Conservation (phyloP, 2,888 invertebrate genomes). For the Bibio marci region DNA sequence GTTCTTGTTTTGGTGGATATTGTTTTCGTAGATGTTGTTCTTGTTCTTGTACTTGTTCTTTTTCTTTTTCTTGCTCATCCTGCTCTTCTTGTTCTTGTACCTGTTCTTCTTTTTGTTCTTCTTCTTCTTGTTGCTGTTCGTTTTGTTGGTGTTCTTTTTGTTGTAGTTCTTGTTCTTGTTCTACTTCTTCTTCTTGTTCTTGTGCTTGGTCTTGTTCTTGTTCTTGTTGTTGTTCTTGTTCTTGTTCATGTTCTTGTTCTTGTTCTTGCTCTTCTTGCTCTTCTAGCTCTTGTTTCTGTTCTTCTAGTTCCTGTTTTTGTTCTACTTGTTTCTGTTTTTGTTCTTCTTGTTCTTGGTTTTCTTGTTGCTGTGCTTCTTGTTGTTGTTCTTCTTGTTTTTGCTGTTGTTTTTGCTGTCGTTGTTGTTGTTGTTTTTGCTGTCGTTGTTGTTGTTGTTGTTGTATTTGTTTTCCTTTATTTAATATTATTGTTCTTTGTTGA, state of each 20-base stretch:
- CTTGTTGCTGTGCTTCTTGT: background rate
- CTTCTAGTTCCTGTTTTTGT: slow-evolving; percentile 1
- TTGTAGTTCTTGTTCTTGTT: too few species aligned
- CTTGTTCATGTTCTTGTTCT: background rate
- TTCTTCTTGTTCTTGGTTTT: background rate
- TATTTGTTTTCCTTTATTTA: background rate
- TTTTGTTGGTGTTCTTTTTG: too few species aligned
- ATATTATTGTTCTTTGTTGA: too few species aligned
- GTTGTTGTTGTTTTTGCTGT: too few species aligned
- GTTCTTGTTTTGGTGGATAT: background rate
- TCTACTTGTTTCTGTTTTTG: background rate
- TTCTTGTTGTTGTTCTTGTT: background rate
- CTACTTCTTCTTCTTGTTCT: too few species aligned
- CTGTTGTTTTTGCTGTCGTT: too few species aligned
- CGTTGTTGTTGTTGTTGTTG: background rate
- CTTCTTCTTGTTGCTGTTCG: too few species aligned
- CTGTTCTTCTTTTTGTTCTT: too few species aligned
- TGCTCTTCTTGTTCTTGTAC: background rate
- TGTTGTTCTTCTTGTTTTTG: background rate
- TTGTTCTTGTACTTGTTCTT: background rate
- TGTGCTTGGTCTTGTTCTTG: background rate
- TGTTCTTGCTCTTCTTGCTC: background rate
- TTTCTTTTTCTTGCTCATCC: background rate
- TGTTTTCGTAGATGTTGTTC: too few species aligned
- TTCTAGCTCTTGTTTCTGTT: background rate